These are phyloP conservation scores for Falcaria lacertinaria DNA, from an alignment of 2,888 invertebrate genomes.

Conservation along the genomic window DNA sequence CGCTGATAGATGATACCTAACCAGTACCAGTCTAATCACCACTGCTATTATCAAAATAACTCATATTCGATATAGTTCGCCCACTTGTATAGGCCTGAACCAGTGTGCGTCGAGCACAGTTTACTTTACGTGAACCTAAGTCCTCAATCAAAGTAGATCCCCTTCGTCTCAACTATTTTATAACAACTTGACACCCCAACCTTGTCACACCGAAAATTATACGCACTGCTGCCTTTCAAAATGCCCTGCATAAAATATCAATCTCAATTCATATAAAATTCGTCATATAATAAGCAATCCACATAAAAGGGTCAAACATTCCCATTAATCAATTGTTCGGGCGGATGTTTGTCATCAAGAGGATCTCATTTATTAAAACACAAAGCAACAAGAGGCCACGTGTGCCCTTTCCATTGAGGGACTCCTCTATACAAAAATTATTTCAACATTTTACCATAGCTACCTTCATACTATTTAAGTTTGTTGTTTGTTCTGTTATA, in stretches of 20 bases:
- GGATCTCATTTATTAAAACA: slow-evolving; percentile 50
- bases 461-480: too few species aligned
- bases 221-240: background rate
- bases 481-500: too few species aligned
- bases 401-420: slow-evolving; percentile 16
- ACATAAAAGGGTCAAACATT: slow-evolving; percentile 24
- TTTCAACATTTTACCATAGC: too few species aligned
- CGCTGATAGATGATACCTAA: too few species aligned
- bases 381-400: slow-evolving; percentile 34
- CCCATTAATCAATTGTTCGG: slow-evolving; percentile 39
- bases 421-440: background rate
- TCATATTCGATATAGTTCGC: too few species aligned
- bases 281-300: slow-evolving; percentile 16
- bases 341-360: slow-evolving; percentile 55
- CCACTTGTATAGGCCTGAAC: too few species aligned
- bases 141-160: slow-evolving; percentile 3
- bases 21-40: too few species aligned
- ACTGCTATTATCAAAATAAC: too few species aligned
- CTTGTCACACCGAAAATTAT: background rate
- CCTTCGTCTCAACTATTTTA: slow-evolving; percentile 6
- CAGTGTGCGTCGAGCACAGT: slow-evolving; percentile 2
- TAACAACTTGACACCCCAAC: background rate
- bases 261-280: slow-evolving; percentile 1
- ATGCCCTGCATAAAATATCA: slow-evolving; percentile 3
- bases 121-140: background rate